Base-by-base conservation (phyloP, 2,113 vertebrate genomes). In the Heterocephalus glaber region DNA sequence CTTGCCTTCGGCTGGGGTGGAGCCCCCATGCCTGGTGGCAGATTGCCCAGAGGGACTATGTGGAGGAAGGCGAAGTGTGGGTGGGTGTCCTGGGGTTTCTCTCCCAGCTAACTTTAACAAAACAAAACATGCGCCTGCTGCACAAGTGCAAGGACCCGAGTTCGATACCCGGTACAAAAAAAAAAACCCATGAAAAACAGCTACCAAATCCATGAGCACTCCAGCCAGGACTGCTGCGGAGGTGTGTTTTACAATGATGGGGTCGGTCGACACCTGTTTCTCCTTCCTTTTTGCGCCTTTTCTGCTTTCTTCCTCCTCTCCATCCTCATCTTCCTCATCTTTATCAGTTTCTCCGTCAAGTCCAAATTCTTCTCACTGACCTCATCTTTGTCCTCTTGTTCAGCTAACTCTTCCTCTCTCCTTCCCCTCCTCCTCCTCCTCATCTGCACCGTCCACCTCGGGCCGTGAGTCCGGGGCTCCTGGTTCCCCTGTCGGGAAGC, bases 281-380 rank as follows among this genome's bases (percentile, higher is more conserved):
- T 99, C 98, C 99, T 99, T 99, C 97, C 99, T 99, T 98, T 99
- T 99, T 95, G 99, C 99, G 12, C 99, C 99, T 98, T 99, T 99
- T 58, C 96, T 98, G 7, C 95, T 97, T 60, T 98, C 96, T 93
- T 99, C 98, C 96, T 98, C 99, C 94, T 98, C 98, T 98, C 99
- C 13, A 38, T 99, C 99, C 0, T 99, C 99, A 14, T 99, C 99
- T 0, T 99, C 98, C n/a, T 22, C n/a, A 38, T 72, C 1, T 14
- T 65, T 12, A 65, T 33, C 66, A 26, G 11, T 13, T 26, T 44
- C 11, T 74, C n/a, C n/a, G n/a, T n/a, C 24, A 4, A 26, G 4
- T 74, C 38, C 41, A 12, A 13, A 41, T 26, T 44, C 38, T 68
- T 68, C 35, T 26, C 28, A 70, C 68, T 26, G 70, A 44, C 22